These are phyloP conservation scores for Zoanthus solanderi DNA, from an alignment of 92 coral and sea anemone genomes.

Conservation along the genomic window DNA sequence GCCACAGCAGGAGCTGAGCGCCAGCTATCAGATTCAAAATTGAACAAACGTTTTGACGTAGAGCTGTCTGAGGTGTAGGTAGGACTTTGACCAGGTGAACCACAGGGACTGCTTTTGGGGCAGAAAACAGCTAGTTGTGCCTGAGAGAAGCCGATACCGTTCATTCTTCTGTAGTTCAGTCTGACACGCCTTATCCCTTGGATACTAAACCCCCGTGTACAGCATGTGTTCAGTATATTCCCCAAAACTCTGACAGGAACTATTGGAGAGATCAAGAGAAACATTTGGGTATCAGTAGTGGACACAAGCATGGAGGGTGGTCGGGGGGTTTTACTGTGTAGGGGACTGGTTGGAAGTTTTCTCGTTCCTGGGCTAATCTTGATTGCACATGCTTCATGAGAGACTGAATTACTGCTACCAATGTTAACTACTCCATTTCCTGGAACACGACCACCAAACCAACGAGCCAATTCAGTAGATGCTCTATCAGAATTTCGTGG, in stretches of 20 bases:
- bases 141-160: slow-evolving; percentile 80
- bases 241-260: slow-evolving; percentile 85
- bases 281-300: slow-evolving; percentile 69
- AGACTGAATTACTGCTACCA: slow-evolving; percentile 58
- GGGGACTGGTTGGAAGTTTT: slow-evolving; percentile 69
- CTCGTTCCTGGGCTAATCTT: slow-evolving; percentile 52
- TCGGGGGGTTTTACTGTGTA: slow-evolving; percentile 69
- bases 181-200: slow-evolving; percentile 81
- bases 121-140: slow-evolving; percentile 83
- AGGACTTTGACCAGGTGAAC: slow-evolving; percentile 43
- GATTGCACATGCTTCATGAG: slow-evolving; percentile 14
- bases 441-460: slow-evolving; percentile 97
- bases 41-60: slow-evolving; percentile 7
- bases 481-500: slow-evolving; percentile 83
- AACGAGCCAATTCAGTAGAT: slow-evolving; percentile 77
- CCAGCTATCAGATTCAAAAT: slow-evolving; percentile 51
- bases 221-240: slow-evolving; percentile 72
- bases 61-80: not conserved
- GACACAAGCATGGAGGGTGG: slow-evolving; percentile 91
- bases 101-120: slow-evolving; percentile 55
- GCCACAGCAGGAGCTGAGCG: slow-evolving; percentile 58
- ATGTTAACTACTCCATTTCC: slow-evolving; percentile 73
- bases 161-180: slow-evolving; percentile 66
- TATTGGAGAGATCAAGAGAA: slow-evolving; percentile 81
- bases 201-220: slow-evolving; percentile 75